These are phyloP conservation scores for Amblyraja radiata DNA, from an alignment of 2,797 vertebrate genomes.

Conservation along the genomic window DNA sequence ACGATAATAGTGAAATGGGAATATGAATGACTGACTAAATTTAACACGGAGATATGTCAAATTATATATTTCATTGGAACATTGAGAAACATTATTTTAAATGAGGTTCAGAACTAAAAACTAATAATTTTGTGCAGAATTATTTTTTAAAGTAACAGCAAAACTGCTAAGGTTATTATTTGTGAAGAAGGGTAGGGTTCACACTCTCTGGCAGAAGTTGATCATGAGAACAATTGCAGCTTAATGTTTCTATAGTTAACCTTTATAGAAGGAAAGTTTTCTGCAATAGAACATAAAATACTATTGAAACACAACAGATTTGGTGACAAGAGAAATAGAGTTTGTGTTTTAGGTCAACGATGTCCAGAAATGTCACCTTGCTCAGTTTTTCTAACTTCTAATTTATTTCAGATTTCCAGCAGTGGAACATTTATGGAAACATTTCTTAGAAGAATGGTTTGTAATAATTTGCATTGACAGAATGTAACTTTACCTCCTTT, in stretches of 20 bases:
- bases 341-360: no score
- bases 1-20: neutral
- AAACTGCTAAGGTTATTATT: neutral
- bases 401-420: no score
- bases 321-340: no score
- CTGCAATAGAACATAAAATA: neutral
- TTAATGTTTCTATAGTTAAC: neutral
- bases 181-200: neutral
- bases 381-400: no score
- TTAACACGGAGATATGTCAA: neutral
- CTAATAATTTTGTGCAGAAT: neutral
- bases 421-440: no score
- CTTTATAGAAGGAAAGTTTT: neutral
- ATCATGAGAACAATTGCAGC: neutral
- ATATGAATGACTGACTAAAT: neutral
- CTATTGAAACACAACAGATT: no score
- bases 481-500: conserved; percentile 14
- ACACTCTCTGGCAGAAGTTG: neutral
- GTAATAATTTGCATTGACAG: neutral
- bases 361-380: no score
- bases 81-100: neutral
- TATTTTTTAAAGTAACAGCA: neutral
- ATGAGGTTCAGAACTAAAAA: neutral
- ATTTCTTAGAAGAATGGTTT: neutral
- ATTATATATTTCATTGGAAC: neutral